Evolutionary conservation across 1,140 invertebrate genomes (phyloP), one percentile per base, ranked within the genome.

Genomic region (Chrysopa pallens): DNA sequence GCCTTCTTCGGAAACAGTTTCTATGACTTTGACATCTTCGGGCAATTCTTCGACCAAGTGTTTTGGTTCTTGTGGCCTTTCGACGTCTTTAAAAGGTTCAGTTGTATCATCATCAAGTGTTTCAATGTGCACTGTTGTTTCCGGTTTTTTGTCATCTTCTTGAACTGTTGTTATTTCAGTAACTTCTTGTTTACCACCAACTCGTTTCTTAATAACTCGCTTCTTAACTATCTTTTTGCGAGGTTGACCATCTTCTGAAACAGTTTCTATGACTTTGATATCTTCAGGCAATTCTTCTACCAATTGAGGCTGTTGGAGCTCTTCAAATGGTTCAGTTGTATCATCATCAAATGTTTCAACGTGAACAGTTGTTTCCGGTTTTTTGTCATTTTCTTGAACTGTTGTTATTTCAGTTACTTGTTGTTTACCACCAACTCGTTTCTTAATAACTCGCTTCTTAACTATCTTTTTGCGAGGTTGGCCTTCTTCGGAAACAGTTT

Each of bases 161-260:
- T 61, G 53, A 29, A 61, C 47, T 23, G 54, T 52, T 35, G 58
- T 51, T 36, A 63, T 57, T 29, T 60, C 59, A n/a, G 55, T 58
- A 6, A 60, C 47, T 48, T 59, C 55, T 11, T 58, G 52, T 35
- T 52, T 52, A 12, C 51, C 43, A 11, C 53, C 49, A 17, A 54
- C 29, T 7, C 44, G 50, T 39, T 53, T 60, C 46, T 55, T 59
- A 12, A 59, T 57, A n/a, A 50, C 42, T 36, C 54, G 46, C 6
- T 59, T 56, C 15, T 59, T 61, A 0, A 60, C 40, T 29, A 35
- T 4, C 28, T 17, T 42, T 37, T 42, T 33, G 6, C 9, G 14
- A 3, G 29, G 29, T 7, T 7, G 6, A 11, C 29, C 29, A 7
- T 31, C 29, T 31, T 31, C 11, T 7, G 29, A 7, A 7, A 7